Base-by-base conservation (phyloP, 2,797 vertebrate genomes). In the Coregonus sp. region DNA sequence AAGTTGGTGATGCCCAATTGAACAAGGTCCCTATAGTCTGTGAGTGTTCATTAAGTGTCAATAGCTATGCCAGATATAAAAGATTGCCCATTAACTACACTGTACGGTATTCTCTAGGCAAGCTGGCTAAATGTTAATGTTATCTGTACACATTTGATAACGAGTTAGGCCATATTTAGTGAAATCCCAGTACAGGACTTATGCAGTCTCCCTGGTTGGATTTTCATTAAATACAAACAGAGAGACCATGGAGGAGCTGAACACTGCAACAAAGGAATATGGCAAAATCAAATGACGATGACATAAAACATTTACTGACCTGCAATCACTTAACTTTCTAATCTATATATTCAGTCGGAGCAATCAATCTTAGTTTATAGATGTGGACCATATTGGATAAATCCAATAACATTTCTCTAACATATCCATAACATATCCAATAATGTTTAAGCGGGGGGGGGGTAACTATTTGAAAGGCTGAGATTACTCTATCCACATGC, bases 101-200 rank as follows among this genome's bases (percentile, higher is more conserved):
- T 20, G 56, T 59, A 20, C 56, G 5, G 56, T 59, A 59, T 59
- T 59, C 84, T 75, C 81, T 51, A 71, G 74, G 61, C 74, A 75
- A 72, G 72, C 63, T 68, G 71, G 40, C 56, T 78, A 85, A 83
- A 85, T 83, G 81, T 83, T 79, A 85, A 61, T 47, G 40, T 47
- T 47, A 47, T 47, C 25, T 82, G 67, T 75, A 76, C 31, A 65
- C 81, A 63, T 29, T 15, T 25, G 75, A 40, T 77, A 78, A 83
- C 74, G 77, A 83, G 81, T 66, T 70, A 51, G 51, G 56, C 75
- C 70, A 70, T 75, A 79, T 61, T 65, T 77, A 70, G 72, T 61
- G 65, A 77, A 77, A 77, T 70, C 77, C 50, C 74, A 40, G 66
- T 47, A 56, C 70, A 74, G 74, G 6, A 71, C 74, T 82, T 80